Evolutionary conservation across 2,888 invertebrate species (phyloP), one percentile per base, ranked within the genome.

Genomic region (Andrena haemorrhoa): DNA sequence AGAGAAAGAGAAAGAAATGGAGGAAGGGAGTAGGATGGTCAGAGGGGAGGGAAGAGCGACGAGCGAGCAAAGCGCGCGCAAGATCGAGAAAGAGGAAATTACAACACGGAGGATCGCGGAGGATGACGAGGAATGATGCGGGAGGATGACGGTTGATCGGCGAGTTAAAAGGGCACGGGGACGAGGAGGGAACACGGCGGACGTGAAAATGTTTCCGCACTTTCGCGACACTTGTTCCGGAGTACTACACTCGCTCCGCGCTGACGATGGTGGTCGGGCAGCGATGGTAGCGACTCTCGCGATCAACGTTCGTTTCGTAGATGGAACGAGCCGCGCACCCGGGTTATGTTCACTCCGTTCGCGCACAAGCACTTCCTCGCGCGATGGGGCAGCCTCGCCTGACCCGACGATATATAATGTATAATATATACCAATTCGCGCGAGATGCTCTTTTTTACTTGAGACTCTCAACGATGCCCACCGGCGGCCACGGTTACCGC

Each of bases 51-150:
- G 72, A 80, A 82, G 74, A 73, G 63, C 65, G 56, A 74, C 73
- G 70, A 75, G 69, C 73, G 77, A 82, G 78, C 68, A 75, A 72
- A 76, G 80, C 84, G 85, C 77, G 78, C 80, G 72, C 79, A 86
- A 85, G 79, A 81, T 73, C 71, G 80, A 61, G 83, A 82, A 83
- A 71, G 74, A 80, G 72, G 72, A 79, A 75, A 84, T 71, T 69
- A 79, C 69, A 47, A 65, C 12, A 16, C 29, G 70, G 66, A 66
- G 26, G 47, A 69, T 53, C 35, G 81, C 49, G 82, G 29, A 35
- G 20, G 56, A 71, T 20, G n/a, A 20, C 23, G 63, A 26, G 0
- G 3, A 26, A 56, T 26, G 23, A 23, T 53, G n/a, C n/a, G n/a
- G n/a, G 20, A 53, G 20, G 53, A 31, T 31, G 41, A 58, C 26